Conservation (phyloP, 2,113 vertebrate genomes). For the Pollachius pollachius region DNA sequence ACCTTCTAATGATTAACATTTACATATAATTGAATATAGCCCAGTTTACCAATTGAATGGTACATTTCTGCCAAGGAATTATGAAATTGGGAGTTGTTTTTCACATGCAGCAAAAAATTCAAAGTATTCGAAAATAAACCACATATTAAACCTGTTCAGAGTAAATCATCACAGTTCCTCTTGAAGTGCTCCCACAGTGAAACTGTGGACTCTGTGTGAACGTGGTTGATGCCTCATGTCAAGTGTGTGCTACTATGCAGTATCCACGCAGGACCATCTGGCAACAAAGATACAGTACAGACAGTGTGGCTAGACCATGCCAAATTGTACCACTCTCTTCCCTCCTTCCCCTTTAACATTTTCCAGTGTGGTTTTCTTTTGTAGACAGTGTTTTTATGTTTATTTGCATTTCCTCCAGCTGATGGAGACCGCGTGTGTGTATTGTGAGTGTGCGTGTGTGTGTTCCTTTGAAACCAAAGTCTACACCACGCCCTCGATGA, state of each 20-base stretch:
- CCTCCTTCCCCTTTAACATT: neutral
- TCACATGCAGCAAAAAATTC: conserved; percentile 43
- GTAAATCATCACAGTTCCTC: neutral
- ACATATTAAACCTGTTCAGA: conserved; percentile 18
- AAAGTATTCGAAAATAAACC: conserved; percentile 8
- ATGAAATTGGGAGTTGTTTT: conserved; percentile 22
- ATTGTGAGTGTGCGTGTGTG: neutral
- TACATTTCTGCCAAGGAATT: conserved; percentile 20
- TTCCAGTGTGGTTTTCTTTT: conserved; percentile 1
- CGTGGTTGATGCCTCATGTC: neutral
- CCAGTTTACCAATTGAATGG: conserved; percentile 13
- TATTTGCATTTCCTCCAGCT: neutral
- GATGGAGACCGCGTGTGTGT: neutral
- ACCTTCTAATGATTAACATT: conserved; percentile 14
- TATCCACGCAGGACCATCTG: no score
- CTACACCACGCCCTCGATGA: conserved; percentile 82
- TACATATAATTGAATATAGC: conserved; percentile 31
- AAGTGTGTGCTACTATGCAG: neutral
- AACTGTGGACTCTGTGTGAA: neutral
- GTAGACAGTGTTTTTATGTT: neutral
- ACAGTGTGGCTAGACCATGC: conserved; percentile 1
- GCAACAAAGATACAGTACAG: neutral
- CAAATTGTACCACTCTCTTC: conserved; percentile 11
- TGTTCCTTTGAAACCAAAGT: neutral
- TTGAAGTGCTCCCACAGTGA: neutral